Evolutionary conservation across 2,888 invertebrate genomes (phyloP).

Genomic region (Cephus nigrinus): DNA sequence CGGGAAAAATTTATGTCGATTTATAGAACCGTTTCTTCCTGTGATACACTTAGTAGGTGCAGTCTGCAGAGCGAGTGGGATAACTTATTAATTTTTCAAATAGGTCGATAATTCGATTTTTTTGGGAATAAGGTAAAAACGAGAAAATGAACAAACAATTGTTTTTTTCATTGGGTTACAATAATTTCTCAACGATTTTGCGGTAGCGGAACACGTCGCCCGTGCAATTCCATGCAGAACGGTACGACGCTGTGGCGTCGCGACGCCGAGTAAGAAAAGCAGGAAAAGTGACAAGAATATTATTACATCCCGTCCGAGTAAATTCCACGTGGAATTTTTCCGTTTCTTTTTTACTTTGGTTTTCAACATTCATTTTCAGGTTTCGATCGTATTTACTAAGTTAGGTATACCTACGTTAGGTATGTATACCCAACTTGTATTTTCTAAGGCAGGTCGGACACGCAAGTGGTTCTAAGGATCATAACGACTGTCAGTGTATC

Average conservation of each 20-base stretch:
- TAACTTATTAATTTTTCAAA: not conserved
- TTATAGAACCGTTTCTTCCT: constrained; percentile 22
- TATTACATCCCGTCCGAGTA: not conserved
- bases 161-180: not conserved
- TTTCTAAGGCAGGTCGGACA: not conserved
- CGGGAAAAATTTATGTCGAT: constrained; percentile 39
- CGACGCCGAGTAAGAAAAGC: not conserved
- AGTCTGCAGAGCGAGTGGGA: not conserved
- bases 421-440: not conserved
- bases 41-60: not conserved
- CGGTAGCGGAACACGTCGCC: not conserved
- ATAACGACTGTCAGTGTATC: not conserved
- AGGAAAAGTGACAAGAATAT: not conserved
- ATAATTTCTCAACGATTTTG: not conserved
- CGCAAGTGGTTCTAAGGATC: not conserved
- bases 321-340: not conserved
- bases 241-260: not conserved
- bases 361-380: not conserved
- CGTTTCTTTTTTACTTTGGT: not conserved
- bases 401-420: not conserved
- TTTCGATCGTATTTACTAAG: not conserved
- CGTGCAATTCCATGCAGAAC: not conserved
- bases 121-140: not conserved
- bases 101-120: not conserved
- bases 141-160: not conserved